phyloP scores from a whole-genome alignment of 2,888 invertebrate genomes.

The Matsumyia berberina region DNA sequence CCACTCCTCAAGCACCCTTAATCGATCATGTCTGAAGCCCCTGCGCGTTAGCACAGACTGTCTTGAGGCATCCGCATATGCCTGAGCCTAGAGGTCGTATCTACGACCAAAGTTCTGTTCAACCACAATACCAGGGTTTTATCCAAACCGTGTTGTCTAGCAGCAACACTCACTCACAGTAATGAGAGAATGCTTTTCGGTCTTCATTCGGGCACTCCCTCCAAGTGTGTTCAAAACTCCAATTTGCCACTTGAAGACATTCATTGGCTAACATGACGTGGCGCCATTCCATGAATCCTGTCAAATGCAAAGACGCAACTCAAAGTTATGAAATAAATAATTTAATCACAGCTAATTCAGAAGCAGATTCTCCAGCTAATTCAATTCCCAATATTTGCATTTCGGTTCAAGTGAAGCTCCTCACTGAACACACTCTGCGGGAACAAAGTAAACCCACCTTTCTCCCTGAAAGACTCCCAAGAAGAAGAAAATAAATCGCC shows the following conservation, averaged over 20 bases:
- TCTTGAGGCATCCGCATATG: too few relatives aligned
- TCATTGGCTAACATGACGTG: background rate
- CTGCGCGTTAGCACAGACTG: too few relatives aligned
- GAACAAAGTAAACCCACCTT: slow-evolving; percentile 4
- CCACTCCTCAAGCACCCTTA: too few relatives aligned
- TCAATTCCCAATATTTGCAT: slow-evolving; percentile 70
- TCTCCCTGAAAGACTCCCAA: background rate
- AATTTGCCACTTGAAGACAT: background rate
- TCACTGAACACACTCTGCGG: slow-evolving; percentile 8
- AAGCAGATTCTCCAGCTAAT: slow-evolving; percentile 50
- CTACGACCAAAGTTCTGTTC: too few relatives aligned
- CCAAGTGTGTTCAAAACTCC: too few relatives aligned
- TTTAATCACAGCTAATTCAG: slow-evolving; percentile 62
- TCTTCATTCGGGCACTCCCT: too few relatives aligned
- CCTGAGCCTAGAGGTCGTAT: too few relatives aligned
- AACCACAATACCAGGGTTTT: too few relatives aligned
- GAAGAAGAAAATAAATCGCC: slow-evolving; percentile 38
- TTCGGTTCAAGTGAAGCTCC: slow-evolving; percentile 18
- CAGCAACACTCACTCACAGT: too few relatives aligned
- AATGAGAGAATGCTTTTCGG: too few relatives aligned
- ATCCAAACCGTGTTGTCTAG: too few relatives aligned
- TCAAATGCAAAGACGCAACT: slow-evolving; percentile 43
- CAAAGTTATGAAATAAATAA: slow-evolving; percentile 62
- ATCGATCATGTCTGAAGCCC: too few relatives aligned
- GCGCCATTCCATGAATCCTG: background rate